A percentile compares a stretch with the other conserved stretches of the same genome.
Conservation (phyloP, 2,113 vertebrate genomes). For the Vombatus ursinus region DNA sequence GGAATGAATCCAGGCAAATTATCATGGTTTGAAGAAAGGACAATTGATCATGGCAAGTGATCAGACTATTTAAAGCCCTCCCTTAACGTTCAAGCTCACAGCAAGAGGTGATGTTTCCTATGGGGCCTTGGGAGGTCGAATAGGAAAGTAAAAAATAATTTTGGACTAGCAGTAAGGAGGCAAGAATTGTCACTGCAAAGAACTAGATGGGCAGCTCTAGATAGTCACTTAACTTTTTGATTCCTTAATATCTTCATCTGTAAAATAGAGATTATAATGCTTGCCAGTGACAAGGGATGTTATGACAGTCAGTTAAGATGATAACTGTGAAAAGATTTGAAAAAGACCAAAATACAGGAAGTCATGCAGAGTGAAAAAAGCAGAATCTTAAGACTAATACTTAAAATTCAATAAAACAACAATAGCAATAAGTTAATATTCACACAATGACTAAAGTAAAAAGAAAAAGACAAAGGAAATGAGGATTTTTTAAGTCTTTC, state of each 20-base stretch:
- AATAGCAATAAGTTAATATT: neutral
- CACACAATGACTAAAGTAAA: neutral
- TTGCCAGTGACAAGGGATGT: neutral
- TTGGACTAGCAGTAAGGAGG: neutral
- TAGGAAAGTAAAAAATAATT: neutral
- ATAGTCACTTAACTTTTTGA: neutral
- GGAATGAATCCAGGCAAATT: neutral
- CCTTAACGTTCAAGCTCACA: neutral
- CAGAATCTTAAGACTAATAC: neutral
- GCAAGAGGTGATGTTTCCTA: neutral
- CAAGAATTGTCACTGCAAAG: neutral
- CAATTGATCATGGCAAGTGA: neutral
- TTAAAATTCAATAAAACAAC: neutral
- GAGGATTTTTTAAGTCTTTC: neutral
- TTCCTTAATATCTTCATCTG: neutral
- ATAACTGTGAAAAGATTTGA: slow-evolving; percentile 3
- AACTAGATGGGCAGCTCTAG: neutral
- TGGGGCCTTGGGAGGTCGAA: neutral
- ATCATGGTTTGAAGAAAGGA: neutral
- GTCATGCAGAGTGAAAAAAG: neutral
- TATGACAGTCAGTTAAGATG: slow-evolving; percentile 6
- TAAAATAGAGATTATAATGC: neutral
- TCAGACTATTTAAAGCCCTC: neutral
- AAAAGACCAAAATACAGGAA: neutral
- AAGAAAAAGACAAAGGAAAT: neutral